Percentiles rank a stretch among this genome's conserved stretches.
Evolutionary conservation across 2,888 invertebrate genomes (phyloP).

Genomic region (Conops quadrifasciatus): DNA sequence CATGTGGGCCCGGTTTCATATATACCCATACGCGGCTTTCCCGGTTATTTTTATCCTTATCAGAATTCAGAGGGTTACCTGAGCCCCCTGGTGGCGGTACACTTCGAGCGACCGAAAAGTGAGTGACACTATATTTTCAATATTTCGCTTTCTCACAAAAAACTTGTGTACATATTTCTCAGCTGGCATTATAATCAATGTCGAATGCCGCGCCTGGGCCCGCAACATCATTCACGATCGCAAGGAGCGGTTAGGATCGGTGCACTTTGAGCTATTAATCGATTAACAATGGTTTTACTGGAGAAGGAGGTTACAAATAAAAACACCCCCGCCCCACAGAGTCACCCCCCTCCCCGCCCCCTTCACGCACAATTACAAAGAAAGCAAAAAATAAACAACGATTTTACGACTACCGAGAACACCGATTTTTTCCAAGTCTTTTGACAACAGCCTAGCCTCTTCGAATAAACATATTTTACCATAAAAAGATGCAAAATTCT

Average conservation of each 20-base stretch:
- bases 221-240: slow-evolving; percentile 75
- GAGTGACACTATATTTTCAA: slow-evolving; percentile 64
- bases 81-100: slow-evolving; percentile 87
- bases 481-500: too few relatives aligned
- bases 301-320: not conserved
- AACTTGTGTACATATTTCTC: slow-evolving; percentile 41
- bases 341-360: not conserved
- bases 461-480: too few relatives aligned
- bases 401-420: slow-evolving; percentile 23
- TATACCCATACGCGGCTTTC: slow-evolving; percentile 83
- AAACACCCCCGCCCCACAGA: too few relatives aligned
- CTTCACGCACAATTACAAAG: not conserved
- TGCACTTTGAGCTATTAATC: slow-evolving; percentile 78
- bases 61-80: slow-evolving; percentile 87
- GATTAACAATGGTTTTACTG: slow-evolving; percentile 56
- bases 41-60: slow-evolving; percentile 90
- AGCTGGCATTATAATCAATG: slow-evolving; percentile 71
- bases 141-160: not conserved
- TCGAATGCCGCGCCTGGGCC: slow-evolving; percentile 79
- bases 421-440: too few relatives aligned
- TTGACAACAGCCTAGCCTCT: too few relatives aligned
- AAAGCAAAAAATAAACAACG: not conserved
- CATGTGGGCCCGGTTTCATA: slow-evolving; percentile 87
- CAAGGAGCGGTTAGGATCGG: slow-evolving; percentile 74
- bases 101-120: slow-evolving; percentile 84